Conservation (phyloP, 2,797 vertebrate species). For the Yasuhikotakia modesta region DNA sequence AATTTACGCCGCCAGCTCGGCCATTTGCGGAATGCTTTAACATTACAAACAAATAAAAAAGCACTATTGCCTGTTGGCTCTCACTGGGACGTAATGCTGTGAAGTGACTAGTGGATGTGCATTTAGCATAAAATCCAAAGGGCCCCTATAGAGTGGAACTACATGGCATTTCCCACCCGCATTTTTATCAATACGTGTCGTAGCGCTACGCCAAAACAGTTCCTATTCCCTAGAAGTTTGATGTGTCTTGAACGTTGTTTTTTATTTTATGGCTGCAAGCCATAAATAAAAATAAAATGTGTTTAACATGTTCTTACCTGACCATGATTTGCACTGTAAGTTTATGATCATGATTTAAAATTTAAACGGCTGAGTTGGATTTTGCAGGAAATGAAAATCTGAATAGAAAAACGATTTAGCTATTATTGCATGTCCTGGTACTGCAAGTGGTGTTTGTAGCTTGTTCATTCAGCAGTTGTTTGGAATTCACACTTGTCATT, state of each 20-base stretch:
- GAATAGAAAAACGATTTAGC: no score
- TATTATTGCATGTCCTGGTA: no score
- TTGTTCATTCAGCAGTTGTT: no score
- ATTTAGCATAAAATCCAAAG: slow-evolving; percentile 59
- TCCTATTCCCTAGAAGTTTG: background rate
- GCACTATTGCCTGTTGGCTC: slow-evolving; percentile 73
- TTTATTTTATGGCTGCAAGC: no score
- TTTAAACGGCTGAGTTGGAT: no score
- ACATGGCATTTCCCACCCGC: slow-evolving; percentile 45
- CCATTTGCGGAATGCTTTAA: slow-evolving; percentile 77
- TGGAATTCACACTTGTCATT: no score
- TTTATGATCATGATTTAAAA: no score
- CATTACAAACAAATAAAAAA: slow-evolving; percentile 83
- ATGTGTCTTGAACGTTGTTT: background rate
- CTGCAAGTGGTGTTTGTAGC: no score
- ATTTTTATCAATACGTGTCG: slow-evolving; percentile 47
- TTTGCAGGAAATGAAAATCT: no score
- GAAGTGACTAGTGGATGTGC: slow-evolving; percentile 74
- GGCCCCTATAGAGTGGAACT: slow-evolving; percentile 35
- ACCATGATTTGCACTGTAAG: no score
- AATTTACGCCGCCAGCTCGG: slow-evolving; percentile 72
- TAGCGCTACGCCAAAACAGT: slow-evolving; percentile 19
- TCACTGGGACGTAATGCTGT: slow-evolving; percentile 72
- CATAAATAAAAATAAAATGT: no score
- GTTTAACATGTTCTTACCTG: no score